A percentile compares a stretch with the other conserved stretches of the same genome.
phyloP scores from a whole-genome alignment of 2,113 vertebrate species.

The Perca schrenkii region DNA sequence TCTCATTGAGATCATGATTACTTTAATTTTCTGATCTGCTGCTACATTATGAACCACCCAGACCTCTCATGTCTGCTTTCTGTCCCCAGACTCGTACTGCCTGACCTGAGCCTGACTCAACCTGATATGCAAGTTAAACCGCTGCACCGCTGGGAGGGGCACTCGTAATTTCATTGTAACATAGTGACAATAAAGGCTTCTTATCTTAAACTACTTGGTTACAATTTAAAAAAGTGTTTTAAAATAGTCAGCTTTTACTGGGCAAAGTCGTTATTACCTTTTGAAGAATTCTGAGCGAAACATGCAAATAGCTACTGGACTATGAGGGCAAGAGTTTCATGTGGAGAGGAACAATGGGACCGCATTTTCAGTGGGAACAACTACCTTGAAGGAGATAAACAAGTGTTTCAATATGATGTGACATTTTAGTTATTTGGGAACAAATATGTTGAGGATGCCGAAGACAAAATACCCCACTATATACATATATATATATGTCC shows the following conservation, averaged over 20 bases:
- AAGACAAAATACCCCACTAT: conserved; percentile 25
- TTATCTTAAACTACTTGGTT: no score
- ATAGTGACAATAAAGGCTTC: no score
- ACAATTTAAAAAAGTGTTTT: no score
- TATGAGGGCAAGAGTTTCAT: not conserved
- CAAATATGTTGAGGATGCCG: not conserved
- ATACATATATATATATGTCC: not conserved
- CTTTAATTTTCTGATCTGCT: not conserved
- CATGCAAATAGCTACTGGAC: not conserved
- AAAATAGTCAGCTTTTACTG: no score
- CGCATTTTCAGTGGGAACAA: not conserved
- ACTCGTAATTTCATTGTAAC: no score
- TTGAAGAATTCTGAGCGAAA: not conserved
- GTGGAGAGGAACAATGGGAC: not conserved
- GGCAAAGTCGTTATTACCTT: no score
- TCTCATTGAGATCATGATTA: not conserved
- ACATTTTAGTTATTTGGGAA: conserved; percentile 14
- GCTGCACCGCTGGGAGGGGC: no score
- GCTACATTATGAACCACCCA: no score
- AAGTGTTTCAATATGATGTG: conserved; percentile 13
- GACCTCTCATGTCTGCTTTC: no score
- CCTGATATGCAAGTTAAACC: no score
- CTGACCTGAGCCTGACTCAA: no score
- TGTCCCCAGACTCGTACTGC: no score
- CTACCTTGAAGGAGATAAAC: not conserved